A percentile compares a stretch with the other conserved stretches of the same genome.
These are phyloP conservation scores for Mylabris phalerata DNA, from an alignment of 1,140 invertebrate species.

Conservation along the genomic window DNA sequence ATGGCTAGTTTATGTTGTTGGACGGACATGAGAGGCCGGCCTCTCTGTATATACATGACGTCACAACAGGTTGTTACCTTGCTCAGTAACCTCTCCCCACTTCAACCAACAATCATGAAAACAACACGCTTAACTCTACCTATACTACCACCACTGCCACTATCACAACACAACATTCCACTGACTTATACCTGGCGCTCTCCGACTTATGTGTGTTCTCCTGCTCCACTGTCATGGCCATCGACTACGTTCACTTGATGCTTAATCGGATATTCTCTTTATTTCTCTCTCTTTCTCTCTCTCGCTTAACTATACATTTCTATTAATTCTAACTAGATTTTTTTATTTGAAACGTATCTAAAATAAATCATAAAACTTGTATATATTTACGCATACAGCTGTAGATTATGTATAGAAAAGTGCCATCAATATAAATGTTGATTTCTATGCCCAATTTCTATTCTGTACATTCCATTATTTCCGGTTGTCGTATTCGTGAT, in stretches of 20 bases:
- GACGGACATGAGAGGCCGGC: slow-evolving; percentile 19
- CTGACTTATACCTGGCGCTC: slow-evolving; percentile 35
- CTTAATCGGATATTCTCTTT: no score
- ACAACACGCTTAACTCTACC: no score
- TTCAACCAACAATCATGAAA: no score
- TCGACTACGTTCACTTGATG: slow-evolving; percentile 13
- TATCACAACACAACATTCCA: slow-evolving; percentile 25
- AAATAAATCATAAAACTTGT: no score
- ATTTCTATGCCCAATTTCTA: no score
- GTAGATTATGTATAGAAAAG: no score
- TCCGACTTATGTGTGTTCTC: slow-evolving; percentile 2
- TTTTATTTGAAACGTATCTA: no score
- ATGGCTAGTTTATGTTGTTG: neutral
- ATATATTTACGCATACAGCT: no score
- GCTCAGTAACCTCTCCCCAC: neutral
- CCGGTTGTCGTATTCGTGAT: no score
- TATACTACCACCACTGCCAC: neutral
- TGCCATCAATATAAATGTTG: no score
- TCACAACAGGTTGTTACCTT: slow-evolving; percentile 41
- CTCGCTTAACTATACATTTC: neutral
- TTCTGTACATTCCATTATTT: no score
- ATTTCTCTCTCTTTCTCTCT: slow-evolving; percentile 1
- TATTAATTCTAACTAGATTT: neutral
- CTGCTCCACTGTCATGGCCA: slow-evolving; percentile 39
- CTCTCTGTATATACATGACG: slow-evolving; percentile 27